Base-by-base conservation (phyloP, 1,140 invertebrate genomes). In the Portunus trituberculatus region DNA sequence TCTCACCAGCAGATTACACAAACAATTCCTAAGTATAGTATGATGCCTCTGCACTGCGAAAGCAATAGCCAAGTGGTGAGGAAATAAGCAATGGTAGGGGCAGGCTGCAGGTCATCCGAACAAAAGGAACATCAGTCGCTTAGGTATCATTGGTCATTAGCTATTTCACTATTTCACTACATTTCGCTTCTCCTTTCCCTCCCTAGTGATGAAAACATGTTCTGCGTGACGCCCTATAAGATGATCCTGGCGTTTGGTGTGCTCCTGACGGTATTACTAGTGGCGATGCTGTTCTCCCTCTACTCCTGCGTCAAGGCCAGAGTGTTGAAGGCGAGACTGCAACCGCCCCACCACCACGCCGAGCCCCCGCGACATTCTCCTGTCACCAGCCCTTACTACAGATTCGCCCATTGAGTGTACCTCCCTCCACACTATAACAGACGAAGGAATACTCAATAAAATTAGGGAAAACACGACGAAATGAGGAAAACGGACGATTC, bases 161-260 rank as follows among this genome's bases (percentile, higher is more conserved):
- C 1, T 6, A 59, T 59, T 12, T 59, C 16, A 59, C 16, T 59
- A 1, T 59, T 59, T 20, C 8, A 12, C 52, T 20, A 59, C 52
- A 10, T 59, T 10, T 59, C 16, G 0, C 8, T 59, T 59, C 52
- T 20, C 8, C 67, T 76, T 20, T 8, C 20, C 67, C n/a, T 4
- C 46, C 89, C 16, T 83, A 93, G 92, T 39, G 97, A 97, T 52
- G 97, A 98, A 96, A 97, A 97, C 95, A 97, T 97, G n/a, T 97
- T 98, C n/a, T 98, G 98, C 96, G 97, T 98, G 91, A 98, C 98
- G 32, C 97, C 98, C 7, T 98, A 98, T 3, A 98, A 98, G 97
- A 97, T 98, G 97, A 98, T 98, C 10, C 97, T 98, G 46, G 97
- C 98, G 0, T 98, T 98, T 96, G 98, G 98, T 95, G 96, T 98